These are phyloP conservation scores for Lochmaea capreae DNA, from an alignment of 2,888 invertebrate species.

Conservation along the genomic window DNA sequence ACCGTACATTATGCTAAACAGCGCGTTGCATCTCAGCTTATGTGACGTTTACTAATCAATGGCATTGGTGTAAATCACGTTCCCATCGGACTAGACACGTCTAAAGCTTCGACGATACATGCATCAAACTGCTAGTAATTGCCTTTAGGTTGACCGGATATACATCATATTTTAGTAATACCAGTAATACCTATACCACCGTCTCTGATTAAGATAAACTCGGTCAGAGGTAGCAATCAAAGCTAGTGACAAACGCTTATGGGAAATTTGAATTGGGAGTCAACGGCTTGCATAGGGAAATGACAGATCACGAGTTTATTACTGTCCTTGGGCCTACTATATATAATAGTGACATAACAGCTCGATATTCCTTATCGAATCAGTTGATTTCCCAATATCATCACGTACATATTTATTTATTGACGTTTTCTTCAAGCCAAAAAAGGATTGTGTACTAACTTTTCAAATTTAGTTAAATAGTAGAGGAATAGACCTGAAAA, in stretches of 20 bases:
- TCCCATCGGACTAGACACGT: slow-evolving; percentile 60
- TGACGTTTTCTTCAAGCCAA: background rate
- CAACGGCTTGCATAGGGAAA: slow-evolving; percentile 21
- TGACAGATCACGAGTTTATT: slow-evolving; percentile 33
- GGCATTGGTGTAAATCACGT: slow-evolving; percentile 63
- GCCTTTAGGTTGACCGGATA: slow-evolving; percentile 51
- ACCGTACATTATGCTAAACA: slow-evolving; percentile 64
- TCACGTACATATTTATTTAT: background rate
- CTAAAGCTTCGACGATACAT: slow-evolving; percentile 57
- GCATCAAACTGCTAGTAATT: slow-evolving; percentile 59
- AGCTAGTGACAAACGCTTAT: slow-evolving; percentile 42
- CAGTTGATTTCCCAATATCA: background rate
- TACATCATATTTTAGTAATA: slow-evolving; percentile 57
- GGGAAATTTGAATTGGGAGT: slow-evolving; percentile 35
- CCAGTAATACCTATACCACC: slow-evolving; percentile 42
- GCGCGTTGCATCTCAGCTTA: slow-evolving; percentile 60
- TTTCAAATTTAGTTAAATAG: too few relatives aligned
- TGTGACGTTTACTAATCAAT: slow-evolving; percentile 63
- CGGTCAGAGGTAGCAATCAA: slow-evolving; percentile 42
- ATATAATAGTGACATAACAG: background rate
- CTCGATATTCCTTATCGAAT: background rate
- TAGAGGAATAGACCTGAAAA: too few relatives aligned
- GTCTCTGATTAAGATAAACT: slow-evolving; percentile 53
- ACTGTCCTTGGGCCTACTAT: slow-evolving; percentile 14
- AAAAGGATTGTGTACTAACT: too few relatives aligned